Evolutionary conservation across 2,888 invertebrate species (phyloP).

Genomic region (Crioceris asparagi): DNA sequence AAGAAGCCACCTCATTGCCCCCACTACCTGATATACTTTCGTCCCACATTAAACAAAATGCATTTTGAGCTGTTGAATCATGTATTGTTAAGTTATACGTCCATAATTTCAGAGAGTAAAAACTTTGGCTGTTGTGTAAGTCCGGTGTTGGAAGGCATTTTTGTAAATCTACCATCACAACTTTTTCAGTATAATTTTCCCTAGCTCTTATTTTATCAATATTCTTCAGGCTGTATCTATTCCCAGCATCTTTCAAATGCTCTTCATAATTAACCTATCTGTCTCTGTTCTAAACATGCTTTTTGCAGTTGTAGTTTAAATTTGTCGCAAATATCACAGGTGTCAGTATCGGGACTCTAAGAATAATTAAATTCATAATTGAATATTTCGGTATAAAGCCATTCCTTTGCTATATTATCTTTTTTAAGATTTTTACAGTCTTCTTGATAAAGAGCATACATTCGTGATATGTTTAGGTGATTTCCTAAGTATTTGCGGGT

Average conservation of each 20-base stretch:
- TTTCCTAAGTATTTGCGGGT: not conserved
- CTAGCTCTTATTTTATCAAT: conserved; percentile 6
- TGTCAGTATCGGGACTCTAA: conserved; percentile 1
- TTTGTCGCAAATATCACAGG: conserved; percentile 10
- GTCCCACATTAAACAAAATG: conserved; percentile 16
- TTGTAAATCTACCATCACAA: conserved; percentile 16
- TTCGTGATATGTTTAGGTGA: not conserved
- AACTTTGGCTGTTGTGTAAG: conserved; percentile 16
- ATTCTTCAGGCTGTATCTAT: conserved; percentile 14
- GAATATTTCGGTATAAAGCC: not conserved
- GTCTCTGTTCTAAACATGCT: conserved; percentile 4
- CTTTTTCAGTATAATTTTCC: conserved; percentile 7
- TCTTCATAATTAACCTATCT: conserved; percentile 9
- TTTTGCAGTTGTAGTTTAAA: conserved; percentile 8
- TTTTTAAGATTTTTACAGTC: not conserved
- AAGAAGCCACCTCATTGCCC: conserved; percentile 12
- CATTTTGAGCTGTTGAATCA: conserved; percentile 12
- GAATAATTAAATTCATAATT: not conserved
- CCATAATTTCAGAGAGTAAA: conserved; percentile 17
- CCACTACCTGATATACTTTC: conserved; percentile 15
- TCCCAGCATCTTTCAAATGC: conserved; percentile 13
- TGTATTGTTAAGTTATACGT: conserved; percentile 15
- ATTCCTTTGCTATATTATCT: not conserved
- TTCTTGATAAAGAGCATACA: not conserved
- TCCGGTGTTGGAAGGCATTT: conserved; percentile 17